phyloP scores from a whole-genome alignment of 1,140 invertebrate genomes.

The Chironomus tepperi region DNA sequence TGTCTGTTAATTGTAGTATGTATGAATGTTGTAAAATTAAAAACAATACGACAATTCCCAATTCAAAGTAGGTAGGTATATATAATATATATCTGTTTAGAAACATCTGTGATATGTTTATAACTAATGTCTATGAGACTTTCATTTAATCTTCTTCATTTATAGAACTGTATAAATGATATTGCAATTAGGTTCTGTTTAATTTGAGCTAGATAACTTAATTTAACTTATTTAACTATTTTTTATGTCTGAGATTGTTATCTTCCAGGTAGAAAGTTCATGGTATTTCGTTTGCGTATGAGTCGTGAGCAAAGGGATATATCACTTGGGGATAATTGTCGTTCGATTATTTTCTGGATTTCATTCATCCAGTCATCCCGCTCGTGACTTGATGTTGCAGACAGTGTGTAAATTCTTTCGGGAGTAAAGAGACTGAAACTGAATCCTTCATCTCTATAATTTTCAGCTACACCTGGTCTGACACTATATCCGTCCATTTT shows the following conservation, averaged over 20 bases:
- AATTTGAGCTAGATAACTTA: too few species aligned
- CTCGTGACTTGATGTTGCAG: constrained; percentile 67
- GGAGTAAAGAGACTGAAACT: constrained; percentile 83
- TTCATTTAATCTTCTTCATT: too few species aligned
- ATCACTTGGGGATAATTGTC: constrained; percentile 70
- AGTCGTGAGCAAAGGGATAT: constrained; percentile 63
- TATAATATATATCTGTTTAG: too few species aligned
- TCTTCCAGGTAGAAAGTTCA: constrained; percentile 61
- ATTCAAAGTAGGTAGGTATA: too few species aligned
- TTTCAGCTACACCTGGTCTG: constrained; percentile 51
- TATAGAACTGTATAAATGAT: too few species aligned
- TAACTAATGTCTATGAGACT: too few species aligned
- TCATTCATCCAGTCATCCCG: constrained; percentile 70
- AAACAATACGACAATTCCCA: too few species aligned
- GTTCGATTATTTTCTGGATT: constrained; percentile 64
- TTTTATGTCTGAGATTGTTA: constrained; percentile 33
- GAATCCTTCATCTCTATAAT: constrained; percentile 63
- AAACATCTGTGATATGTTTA: too few species aligned
- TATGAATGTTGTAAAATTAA: too few species aligned
- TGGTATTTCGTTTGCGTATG: constrained; percentile 61
- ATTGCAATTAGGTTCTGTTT: too few species aligned
- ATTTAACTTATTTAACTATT: not conserved
- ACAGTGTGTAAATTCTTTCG: constrained; percentile 70
- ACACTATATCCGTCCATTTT: constrained; percentile 64
- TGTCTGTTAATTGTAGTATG: too few species aligned